A percentile compares a stretch with the other conserved stretches of the same genome.
Evolutionary conservation across 1,140 invertebrate species (phyloP).

Genomic region (Gryon sp.): DNA sequence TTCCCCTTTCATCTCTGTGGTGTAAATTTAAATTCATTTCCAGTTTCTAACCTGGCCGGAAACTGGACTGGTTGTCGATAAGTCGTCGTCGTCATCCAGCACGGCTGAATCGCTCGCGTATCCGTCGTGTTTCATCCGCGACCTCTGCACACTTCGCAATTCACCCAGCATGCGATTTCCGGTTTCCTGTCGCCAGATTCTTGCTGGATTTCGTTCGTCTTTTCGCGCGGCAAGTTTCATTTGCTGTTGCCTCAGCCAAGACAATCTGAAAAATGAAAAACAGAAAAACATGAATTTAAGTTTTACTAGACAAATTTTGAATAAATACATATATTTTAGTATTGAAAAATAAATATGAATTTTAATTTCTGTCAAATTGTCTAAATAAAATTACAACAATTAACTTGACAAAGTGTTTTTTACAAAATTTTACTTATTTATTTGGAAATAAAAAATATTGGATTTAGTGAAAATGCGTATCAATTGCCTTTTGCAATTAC

Average conservation of each 20-base stretch:
- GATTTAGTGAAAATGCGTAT: neutral
- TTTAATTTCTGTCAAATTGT: too few species aligned
- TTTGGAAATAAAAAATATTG: neutral
- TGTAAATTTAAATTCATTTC: too few species aligned
- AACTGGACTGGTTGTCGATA: constrained; percentile 71
- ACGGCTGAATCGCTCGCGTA: constrained; percentile 89
- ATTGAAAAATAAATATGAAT: too few species aligned
- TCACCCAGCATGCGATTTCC: constrained; percentile 84
- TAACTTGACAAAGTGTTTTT: too few species aligned
- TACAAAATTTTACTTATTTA: neutral
- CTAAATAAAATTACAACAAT: too few species aligned
- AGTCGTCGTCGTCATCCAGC: constrained; percentile 83
- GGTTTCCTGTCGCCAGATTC: constrained; percentile 85
- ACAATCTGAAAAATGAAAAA: constrained; percentile 74
- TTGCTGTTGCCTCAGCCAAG: constrained; percentile 89
- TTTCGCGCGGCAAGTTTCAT: constrained; percentile 84
- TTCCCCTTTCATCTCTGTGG: too few species aligned
- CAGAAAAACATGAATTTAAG: neutral
- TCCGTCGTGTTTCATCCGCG: constrained; percentile 81
- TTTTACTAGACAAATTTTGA: too few species aligned
- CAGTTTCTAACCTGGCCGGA: constrained; percentile 67
- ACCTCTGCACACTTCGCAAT: constrained; percentile 80
- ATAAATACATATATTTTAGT: too few species aligned
- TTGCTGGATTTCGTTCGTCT: constrained; percentile 83
- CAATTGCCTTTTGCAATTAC: constrained; percentile 26